Conservation (phyloP, 2,888 invertebrate genomes). For the Euzetes globulus region DNA sequence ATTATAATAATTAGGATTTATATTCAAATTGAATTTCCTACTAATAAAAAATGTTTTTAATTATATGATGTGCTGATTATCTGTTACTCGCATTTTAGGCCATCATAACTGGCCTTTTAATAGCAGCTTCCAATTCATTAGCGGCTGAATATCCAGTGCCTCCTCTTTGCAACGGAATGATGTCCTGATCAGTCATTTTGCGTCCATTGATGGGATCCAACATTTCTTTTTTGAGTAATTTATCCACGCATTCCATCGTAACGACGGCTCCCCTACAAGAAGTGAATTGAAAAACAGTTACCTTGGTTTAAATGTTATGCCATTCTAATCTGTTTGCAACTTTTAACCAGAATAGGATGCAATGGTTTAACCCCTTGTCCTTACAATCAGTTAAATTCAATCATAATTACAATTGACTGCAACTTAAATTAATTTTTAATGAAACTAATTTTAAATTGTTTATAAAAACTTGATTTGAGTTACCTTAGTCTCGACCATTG, state of each 20-base stretch:
- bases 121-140: constrained; percentile 64
- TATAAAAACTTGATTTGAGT: too few relatives aligned
- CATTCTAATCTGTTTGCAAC: too few relatives aligned
- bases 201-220: constrained; percentile 82
- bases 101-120: constrained; percentile 43
- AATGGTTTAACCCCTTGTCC: too few relatives aligned
- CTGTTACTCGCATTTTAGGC: constrained; percentile 36
- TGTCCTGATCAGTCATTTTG: constrained; percentile 77
- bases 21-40: not conserved
- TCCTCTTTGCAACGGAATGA: constrained; percentile 84
- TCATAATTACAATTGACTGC: too few relatives aligned
- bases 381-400: too few relatives aligned
- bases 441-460: too few relatives aligned
- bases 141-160: constrained; percentile 89
- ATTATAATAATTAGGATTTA: not conserved
- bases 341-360: too few relatives aligned
- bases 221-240: constrained; percentile 93
- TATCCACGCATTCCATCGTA: constrained; percentile 92
- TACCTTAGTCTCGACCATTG: too few relatives aligned
- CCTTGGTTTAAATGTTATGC: too few relatives aligned
- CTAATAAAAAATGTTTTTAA: not conserved
- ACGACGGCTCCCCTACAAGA: constrained; percentile 77
- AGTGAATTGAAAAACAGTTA: constrained; percentile 12
- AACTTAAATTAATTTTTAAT: too few relatives aligned
- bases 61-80: not conserved